Evolutionary conservation across 2,797 vertebrate species (phyloP).

Genomic region (Xiphorhynchus erythropygius): DNA sequence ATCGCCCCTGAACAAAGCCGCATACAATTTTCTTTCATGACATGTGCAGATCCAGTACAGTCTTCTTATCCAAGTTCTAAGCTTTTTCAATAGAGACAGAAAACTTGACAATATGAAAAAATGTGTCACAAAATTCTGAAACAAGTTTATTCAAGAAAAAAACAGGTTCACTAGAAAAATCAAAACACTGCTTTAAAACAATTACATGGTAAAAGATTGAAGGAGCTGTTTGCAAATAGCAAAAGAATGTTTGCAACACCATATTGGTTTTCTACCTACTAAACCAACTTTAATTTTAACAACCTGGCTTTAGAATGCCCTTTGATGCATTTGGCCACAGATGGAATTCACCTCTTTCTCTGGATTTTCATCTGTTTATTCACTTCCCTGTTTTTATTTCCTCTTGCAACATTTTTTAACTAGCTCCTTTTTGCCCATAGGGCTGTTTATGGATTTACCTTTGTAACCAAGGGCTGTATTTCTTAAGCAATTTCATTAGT

Average conservation of each 20-base stretch:
- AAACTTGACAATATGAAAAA: not conserved
- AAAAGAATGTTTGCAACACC: not conserved
- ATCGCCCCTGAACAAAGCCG: not conserved
- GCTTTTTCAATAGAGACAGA: not conserved
- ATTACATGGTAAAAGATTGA: not conserved
- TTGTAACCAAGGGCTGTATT: not conserved
- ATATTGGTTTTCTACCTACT: not conserved
- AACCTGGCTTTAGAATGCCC: not conserved
- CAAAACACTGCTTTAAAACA: not conserved
- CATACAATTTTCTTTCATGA: not conserved
- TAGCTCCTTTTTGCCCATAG: not conserved
- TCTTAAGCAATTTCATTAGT: not conserved
- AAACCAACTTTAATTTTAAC: not conserved
- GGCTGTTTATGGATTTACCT: not conserved
- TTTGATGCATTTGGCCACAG: not conserved
- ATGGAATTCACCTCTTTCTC: not conserved
- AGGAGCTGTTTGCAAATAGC: not conserved
- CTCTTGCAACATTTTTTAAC: not conserved
- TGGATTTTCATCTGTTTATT: not conserved
- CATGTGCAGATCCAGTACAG: not conserved
- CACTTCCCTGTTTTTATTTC: not conserved
- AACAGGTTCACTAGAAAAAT: not conserved
- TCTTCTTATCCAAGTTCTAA: not conserved
- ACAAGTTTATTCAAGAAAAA: not conserved
- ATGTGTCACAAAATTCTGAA: not conserved